Evolutionary conservation across 35 echinoderm and acorn worm species (phyloP).

Genomic region (Apostichopus californicus): DNA sequence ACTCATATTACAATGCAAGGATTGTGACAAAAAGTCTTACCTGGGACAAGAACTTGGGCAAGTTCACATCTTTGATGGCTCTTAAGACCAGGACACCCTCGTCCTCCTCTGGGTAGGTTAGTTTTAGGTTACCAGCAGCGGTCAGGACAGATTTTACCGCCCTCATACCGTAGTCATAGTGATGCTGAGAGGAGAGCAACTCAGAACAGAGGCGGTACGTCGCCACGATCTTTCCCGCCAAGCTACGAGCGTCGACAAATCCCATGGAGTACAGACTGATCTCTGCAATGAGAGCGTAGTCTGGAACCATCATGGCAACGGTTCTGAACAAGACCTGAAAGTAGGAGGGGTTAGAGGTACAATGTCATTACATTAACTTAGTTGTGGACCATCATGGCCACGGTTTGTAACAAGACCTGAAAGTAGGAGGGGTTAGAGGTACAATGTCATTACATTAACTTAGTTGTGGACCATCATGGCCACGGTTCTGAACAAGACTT

Average conservation of each 20-base stretch:
- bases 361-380: no score
- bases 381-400: no score
- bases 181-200: conserved; percentile 88
- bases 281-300: conserved; percentile 95
- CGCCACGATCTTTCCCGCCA: conserved; percentile 93
- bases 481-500: no score
- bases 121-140: conserved; percentile 90
- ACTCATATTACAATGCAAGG: no score
- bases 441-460: no score
- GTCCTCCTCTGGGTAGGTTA: conserved; percentile 71
- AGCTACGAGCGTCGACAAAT: conserved; percentile 94
- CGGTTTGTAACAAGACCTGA: no score
- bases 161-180: conserved; percentile 99
- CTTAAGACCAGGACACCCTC: conserved; percentile 86
- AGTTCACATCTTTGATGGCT: conserved; percentile 97
- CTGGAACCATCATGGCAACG: conserved; percentile 99
- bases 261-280: conserved; percentile 95
- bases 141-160: conserved; percentile 98
- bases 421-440: no score
- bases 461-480: no score
- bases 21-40: conserved; percentile 28
- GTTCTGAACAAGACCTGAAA: conserved; percentile 92
- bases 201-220: conserved; percentile 93
- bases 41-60: conserved; percentile 97
- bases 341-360: no score